Evolutionary conservation across 2,113 vertebrate species (phyloP).

Genomic region (Cheirogaleus medius): DNA sequence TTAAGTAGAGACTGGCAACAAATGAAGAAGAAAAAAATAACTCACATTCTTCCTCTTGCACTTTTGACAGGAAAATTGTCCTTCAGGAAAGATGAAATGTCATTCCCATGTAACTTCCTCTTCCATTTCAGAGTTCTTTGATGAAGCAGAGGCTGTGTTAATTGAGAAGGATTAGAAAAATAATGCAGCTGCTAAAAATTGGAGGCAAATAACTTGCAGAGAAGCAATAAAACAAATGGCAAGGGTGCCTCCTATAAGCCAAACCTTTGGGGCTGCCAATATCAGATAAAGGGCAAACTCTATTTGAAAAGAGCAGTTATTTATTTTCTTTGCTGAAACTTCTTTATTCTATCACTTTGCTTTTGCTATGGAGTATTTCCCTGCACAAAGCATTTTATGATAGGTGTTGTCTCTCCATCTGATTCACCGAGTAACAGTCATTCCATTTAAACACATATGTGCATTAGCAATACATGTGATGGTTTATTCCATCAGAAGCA

Average conservation of each 20-base stretch:
- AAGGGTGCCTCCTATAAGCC: background rate
- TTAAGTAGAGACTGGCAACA: conserved; percentile 20
- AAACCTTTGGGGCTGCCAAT: conserved; percentile 8
- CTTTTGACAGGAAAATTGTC: conserved; percentile 57
- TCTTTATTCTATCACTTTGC: background rate
- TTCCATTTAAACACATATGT: background rate
- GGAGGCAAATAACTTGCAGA: conserved; percentile 55
- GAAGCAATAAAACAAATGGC: conserved; percentile 65
- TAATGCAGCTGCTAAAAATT: conserved; percentile 43
- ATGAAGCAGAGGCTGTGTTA: conserved; percentile 27
- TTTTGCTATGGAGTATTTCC: conserved; percentile 13
- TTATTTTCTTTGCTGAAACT: conserved; percentile 50
- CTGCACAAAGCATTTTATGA: background rate
- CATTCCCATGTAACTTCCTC: conserved; percentile 10
- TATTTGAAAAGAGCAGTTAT: background rate
- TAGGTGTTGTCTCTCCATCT: background rate
- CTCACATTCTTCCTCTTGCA: conserved; percentile 37
- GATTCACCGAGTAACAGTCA: background rate
- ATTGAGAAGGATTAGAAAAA: conserved; percentile 67
- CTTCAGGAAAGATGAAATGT: conserved; percentile 48
- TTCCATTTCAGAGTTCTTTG: background rate
- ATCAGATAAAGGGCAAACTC: conserved; percentile 37
- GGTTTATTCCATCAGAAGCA: background rate
- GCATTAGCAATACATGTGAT: background rate
- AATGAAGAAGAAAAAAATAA: conserved; percentile 54